Base-by-base conservation (phyloP, 1,140 invertebrate species). In the Aphaenogaster rudis region DNA sequence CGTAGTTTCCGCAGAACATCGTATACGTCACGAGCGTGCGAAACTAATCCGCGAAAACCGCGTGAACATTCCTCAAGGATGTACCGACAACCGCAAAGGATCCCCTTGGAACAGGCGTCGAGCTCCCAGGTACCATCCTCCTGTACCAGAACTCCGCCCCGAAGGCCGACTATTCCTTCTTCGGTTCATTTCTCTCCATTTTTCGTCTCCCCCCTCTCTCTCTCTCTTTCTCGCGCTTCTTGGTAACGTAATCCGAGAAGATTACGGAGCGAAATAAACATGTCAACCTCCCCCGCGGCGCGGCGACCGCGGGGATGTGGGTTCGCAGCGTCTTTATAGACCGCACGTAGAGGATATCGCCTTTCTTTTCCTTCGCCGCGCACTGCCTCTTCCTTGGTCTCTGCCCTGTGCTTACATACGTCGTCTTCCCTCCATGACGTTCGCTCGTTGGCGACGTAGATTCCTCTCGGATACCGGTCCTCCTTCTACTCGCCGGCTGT, bases 181-280 rank as follows among this genome's bases (percentile, higher is more conserved):
- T 63, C 69, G 69, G 82, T 66, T 36, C 84, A 66, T 91, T 80
- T 91, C 89, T 82, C 91, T 86, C 71, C 67, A 64, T 87, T 81
- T 89, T 81, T 71, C 90, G 67, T 21, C 54, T 82, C 54, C 13
- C 15, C 59, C 36, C 17, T 72, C 76, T 80, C 66, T 45, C 21
- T 76, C 17, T 66, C 13, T 21, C 39, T 39, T 59, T 57, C 45
- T 15, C 57, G 11, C 36, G 36, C 42, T 81, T n/a, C 67, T 36
- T 45, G 33, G 81, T 57, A 91, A 91, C 86, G 90, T 93, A 93
- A 93, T 93, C 91, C 90, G 92, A 93, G 91, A 93, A 91, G 92
- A 93, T 93, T 92, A 93, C 92, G 50, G 39, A 85, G 77, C 78
- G 92, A 93, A 93, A 93, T 93, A 93, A 93, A 93, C 92, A 91